These are phyloP conservation scores for Conus ventricosus DNA, from an alignment of 1,140 invertebrate genomes.

Conservation along the genomic window DNA sequence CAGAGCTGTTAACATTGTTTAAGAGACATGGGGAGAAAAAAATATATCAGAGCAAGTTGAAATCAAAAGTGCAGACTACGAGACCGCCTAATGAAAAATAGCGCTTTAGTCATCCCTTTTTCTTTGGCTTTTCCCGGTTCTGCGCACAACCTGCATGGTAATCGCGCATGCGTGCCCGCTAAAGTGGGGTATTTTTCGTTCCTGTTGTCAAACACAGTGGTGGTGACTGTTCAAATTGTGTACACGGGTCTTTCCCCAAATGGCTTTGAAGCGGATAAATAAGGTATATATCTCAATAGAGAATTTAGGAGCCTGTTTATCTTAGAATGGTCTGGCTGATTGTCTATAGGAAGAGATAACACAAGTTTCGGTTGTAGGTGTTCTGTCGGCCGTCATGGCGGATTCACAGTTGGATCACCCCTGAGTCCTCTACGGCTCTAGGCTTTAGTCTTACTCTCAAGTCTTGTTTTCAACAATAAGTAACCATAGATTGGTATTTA, in stretches of 20 bases:
- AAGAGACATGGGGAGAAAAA: too few species aligned
- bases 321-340: background rate
- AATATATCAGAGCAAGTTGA: too few species aligned
- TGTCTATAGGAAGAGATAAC: background rate
- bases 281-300: background rate
- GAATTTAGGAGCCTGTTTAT: background rate
- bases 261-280: slow-evolving; percentile 2
- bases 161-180: background rate
- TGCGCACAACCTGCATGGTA: slow-evolving; percentile 9
- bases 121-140: background rate
- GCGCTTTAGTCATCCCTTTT: background rate
- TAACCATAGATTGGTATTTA: too few species aligned
- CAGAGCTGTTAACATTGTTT: too few species aligned
- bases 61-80: background rate
- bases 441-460: too few species aligned
- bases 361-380: background rate
- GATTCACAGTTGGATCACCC: background rate
- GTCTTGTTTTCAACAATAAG: too few species aligned
- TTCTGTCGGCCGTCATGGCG: background rate
- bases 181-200: slow-evolving; percentile 3
- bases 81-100: too few species aligned
- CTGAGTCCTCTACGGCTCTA: too few species aligned
- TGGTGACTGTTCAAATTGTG: background rate
- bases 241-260: background rate
- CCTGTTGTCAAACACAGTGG: slow-evolving; percentile 2